These are phyloP conservation scores for Rhyacichthys aspro DNA, from an alignment of 2,797 vertebrate species.

Conservation along the genomic window DNA sequence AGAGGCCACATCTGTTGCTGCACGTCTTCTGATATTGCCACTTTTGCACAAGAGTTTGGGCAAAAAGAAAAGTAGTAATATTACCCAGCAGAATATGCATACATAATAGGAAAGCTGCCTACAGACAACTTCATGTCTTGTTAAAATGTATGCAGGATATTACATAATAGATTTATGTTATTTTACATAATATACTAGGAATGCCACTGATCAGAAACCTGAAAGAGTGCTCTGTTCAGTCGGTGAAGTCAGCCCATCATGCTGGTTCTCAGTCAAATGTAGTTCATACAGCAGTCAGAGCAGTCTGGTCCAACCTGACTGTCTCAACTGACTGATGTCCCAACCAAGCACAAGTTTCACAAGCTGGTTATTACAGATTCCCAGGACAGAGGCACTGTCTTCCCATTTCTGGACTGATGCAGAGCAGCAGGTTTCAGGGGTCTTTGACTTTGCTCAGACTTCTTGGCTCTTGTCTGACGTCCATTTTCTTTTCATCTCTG, in stretches of 20 bases:
- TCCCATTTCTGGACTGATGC: neutral
- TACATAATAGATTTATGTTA: slow-evolving; percentile 1
- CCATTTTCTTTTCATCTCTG: slow-evolving; percentile 12
- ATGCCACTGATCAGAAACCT: slow-evolving; percentile 21
- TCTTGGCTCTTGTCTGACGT: slow-evolving; percentile 3
- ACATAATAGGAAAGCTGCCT: no score
- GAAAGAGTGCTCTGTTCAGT: slow-evolving; percentile 21
- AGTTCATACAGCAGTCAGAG: slow-evolving; percentile 3
- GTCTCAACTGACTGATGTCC: slow-evolving; percentile 43
- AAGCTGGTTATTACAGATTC: slow-evolving; percentile 30
- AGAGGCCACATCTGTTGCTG: slow-evolving; percentile 24
- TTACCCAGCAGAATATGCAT: no score
- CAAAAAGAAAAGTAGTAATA: no score
- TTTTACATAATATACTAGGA: slow-evolving; percentile 29
- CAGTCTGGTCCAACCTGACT: slow-evolving; percentile 13
- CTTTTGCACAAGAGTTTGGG: neutral
- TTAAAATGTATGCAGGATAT: neutral
- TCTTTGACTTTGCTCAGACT: neutral
- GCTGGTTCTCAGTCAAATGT: neutral
- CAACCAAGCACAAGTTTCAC: slow-evolving; percentile 33
- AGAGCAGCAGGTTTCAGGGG: neutral
- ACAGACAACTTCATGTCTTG: no score
- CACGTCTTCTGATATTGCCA: slow-evolving; percentile 9
- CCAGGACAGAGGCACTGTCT: neutral
- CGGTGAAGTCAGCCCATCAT: slow-evolving; percentile 22